Percentiles rank a stretch among this genome's conserved stretches.
These are phyloP conservation scores for Lasioglossum albipes DNA, from an alignment of 1,140 invertebrate genomes.

Conservation along the genomic window DNA sequence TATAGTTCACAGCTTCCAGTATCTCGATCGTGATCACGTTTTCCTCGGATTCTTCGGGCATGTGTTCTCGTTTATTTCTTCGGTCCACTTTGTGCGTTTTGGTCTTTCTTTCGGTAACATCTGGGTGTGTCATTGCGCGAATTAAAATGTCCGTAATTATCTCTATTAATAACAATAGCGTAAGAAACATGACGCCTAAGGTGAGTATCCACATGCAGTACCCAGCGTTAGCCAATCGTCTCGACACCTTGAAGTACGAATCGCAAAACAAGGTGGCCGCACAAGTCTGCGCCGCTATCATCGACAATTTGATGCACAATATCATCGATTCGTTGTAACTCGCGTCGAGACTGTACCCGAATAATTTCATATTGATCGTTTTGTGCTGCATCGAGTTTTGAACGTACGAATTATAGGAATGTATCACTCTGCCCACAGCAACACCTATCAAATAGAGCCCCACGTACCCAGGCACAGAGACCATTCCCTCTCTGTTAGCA, in stretches of 20 bases:
- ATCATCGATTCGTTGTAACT: conserved; percentile 67
- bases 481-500: conserved; percentile 94
- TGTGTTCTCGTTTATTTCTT: conserved; percentile 33
- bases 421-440: conserved; percentile 84
- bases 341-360: conserved; percentile 53
- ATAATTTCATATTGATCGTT: conserved; percentile 57
- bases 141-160: conserved; percentile 73
- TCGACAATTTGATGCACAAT: conserved; percentile 73
- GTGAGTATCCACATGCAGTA: conserved; percentile 88
- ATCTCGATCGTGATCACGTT: conserved; percentile 79
- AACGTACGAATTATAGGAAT: conserved; percentile 65
- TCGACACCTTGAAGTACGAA: conserved; percentile 80
- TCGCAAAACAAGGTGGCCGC: conserved; percentile 77
- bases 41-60: conserved; percentile 29
- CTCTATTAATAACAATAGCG: conserved; percentile 82
- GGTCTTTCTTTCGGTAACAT: conserved; percentile 2
- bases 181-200: conserved; percentile 80
- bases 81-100: conserved; percentile 24
- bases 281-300: conserved; percentile 79
- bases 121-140: background rate
- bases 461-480: conserved; percentile 91
- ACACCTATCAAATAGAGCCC: conserved; percentile 89
- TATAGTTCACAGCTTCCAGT: conserved; percentile 85
- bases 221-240: conserved; percentile 88
- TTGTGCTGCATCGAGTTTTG: conserved; percentile 63